These are phyloP conservation scores for Seladonia tumulorum DNA, from an alignment of 2,888 invertebrate genomes.

Conservation along the genomic window DNA sequence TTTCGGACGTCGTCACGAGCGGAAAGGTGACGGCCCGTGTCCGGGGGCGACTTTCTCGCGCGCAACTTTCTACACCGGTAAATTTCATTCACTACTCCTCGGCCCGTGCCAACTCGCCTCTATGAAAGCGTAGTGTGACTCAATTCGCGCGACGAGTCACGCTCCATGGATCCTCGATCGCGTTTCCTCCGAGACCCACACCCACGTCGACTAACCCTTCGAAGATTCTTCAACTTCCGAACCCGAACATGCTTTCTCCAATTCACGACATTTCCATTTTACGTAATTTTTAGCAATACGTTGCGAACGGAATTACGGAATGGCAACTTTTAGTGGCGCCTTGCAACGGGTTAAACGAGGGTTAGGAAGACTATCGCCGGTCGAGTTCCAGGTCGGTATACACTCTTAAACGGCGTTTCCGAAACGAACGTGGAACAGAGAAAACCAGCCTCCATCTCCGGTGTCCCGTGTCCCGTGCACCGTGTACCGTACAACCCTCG, in stretches of 20 bases:
- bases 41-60: conserved; percentile 76
- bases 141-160: conserved; percentile 67
- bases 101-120: conserved; percentile 46
- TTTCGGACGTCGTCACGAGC: conserved; percentile 56
- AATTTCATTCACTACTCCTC: conserved; percentile 76
- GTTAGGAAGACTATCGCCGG: background rate
- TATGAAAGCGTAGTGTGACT: conserved; percentile 71
- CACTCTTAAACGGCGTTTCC: background rate
- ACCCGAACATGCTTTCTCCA: too few relatives aligned
- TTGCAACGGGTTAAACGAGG: background rate
- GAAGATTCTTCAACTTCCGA: too few relatives aligned
- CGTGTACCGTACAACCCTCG: conserved; percentile 19
- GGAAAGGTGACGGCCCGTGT: conserved; percentile 57
- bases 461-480: background rate
- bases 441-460: background rate
- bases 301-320: too few relatives aligned
- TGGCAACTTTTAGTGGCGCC: background rate
- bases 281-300: too few relatives aligned
- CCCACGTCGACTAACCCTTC: background rate
- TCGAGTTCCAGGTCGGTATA: background rate
- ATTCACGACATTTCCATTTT: too few relatives aligned
- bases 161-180: conserved; percentile 64
- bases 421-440: conserved; percentile 6
- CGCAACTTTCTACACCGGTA: conserved; percentile 78
- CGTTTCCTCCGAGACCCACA: conserved; percentile 39